Conservation (phyloP, 2,888 invertebrate species). For the Ctena decussata region DNA sequence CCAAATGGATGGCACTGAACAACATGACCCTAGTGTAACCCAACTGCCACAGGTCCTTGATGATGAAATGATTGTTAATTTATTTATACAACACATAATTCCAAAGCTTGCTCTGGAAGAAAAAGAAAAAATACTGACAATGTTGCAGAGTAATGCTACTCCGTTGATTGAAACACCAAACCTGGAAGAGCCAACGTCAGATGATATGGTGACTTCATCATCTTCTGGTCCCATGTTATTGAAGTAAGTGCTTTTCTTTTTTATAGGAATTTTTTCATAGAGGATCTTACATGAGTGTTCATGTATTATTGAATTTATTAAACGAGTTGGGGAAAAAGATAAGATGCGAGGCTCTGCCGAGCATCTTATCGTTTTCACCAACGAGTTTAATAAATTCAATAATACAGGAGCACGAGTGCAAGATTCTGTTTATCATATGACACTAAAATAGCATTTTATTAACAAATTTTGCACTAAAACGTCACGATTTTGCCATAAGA, state of each 20-base stretch:
- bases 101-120: background rate
- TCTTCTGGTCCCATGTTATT: background rate
- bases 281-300: no score
- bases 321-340: no score
- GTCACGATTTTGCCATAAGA: no score
- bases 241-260: background rate
- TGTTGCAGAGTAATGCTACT: background rate
- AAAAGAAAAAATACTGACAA: background rate
- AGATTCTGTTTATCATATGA: no score
- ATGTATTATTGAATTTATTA: no score
- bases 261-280: no score
- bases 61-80: background rate
- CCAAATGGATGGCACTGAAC: background rate
- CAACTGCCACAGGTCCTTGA: background rate
- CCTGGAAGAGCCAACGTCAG: background rate
- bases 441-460: no score
- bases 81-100: background rate
- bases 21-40: background rate
- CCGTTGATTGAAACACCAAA: background rate
- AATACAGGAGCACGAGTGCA: no score
- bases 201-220: slow-evolving; percentile 4
- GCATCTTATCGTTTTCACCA: no score
- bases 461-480: no score
- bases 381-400: no score
- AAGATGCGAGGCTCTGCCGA: no score